phyloP scores from a whole-genome alignment of 2,797 vertebrate genomes.

The Falco berigora region DNA sequence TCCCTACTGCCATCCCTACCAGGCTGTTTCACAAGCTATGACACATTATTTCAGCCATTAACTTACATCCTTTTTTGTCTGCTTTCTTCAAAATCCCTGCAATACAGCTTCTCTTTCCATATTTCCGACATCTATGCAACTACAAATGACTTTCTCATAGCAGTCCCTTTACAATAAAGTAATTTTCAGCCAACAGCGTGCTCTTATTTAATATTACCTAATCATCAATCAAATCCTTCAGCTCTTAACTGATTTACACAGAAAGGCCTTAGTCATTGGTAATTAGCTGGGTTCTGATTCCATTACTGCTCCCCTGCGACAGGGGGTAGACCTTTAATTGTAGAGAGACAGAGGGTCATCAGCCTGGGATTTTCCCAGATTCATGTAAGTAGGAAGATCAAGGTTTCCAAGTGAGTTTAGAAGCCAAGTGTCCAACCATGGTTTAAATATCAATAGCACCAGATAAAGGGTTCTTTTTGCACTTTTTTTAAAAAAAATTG shows the following conservation, averaged over 20 bases:
- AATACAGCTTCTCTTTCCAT: background rate
- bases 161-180: constrained; percentile 20
- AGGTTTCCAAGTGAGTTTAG: background rate
- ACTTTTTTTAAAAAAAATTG: background rate
- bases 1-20: background rate
- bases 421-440: background rate
- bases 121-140: background rate
- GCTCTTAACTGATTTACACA: background rate
- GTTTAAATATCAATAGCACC: background rate
- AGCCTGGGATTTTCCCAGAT: background rate
- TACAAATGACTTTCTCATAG: background rate
- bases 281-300: background rate
- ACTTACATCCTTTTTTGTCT: background rate
- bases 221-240: background rate
- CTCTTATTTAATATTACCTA: background rate
- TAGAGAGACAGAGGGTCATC: background rate
- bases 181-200: background rate
- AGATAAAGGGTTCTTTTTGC: background rate
- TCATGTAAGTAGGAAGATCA: background rate
- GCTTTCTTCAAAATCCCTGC: background rate
- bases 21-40: background rate
- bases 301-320: background rate
- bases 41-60: background rate
- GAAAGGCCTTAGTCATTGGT: background rate
- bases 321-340: background rate